phyloP scores from a whole-genome alignment of 2,888 invertebrate genomes.

The Noctua fimbriata region DNA sequence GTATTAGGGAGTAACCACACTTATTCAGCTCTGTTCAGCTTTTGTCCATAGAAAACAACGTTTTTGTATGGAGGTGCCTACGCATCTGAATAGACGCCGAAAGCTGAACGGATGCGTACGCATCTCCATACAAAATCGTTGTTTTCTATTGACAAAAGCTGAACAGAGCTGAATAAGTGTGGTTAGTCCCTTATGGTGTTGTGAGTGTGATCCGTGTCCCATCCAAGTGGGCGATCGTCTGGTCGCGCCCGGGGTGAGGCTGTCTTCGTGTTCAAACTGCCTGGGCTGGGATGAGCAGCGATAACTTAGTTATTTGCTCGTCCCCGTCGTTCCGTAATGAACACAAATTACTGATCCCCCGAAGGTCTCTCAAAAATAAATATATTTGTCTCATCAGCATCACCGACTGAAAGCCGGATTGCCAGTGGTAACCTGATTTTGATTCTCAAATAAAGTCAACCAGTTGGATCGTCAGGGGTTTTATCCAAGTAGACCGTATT shows the following conservation, averaged over 20 bases:
- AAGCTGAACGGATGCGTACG: too few species aligned
- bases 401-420: neutral
- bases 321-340: neutral
- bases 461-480: neutral
- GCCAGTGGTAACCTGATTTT: neutral
- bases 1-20: too few species aligned
- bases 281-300: neutral
- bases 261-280: slow-evolving; percentile 14
- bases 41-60: too few species aligned
- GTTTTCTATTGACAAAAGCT: too few species aligned
- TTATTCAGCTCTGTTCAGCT: too few species aligned
- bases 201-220: neutral
- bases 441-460: neutral
- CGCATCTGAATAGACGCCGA: too few species aligned
- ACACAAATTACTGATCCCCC: neutral
- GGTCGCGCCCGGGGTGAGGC: neutral
- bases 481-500: neutral
- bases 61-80: too few species aligned
- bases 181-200: neutral
- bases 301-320: neutral
- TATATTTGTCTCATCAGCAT: neutral
- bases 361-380: neutral
- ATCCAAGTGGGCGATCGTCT: neutral
- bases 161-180: too few species aligned
- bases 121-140: too few species aligned